These are phyloP conservation scores for Latheticus oryzae DNA, from an alignment of 2,888 invertebrate genomes.

Conservation along the genomic window DNA sequence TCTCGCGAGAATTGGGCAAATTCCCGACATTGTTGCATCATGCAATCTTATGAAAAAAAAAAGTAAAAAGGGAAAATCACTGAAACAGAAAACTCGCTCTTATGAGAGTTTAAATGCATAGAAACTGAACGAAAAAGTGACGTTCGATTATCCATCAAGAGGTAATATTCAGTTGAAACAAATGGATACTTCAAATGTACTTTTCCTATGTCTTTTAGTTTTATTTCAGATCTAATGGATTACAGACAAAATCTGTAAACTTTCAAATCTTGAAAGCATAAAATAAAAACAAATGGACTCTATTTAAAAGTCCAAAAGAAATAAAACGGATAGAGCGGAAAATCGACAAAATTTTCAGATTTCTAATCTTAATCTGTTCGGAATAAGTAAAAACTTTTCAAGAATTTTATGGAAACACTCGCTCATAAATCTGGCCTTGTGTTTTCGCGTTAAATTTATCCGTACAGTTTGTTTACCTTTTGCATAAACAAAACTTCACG, in stretches of 20 bases:
- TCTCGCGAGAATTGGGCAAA: background rate
- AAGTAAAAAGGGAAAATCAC: no score
- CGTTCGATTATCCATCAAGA: background rate
- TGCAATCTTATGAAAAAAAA: background rate
- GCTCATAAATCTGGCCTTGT: no score
- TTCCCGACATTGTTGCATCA: background rate
- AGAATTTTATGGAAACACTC: no score
- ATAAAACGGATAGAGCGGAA: constrained; percentile 1
- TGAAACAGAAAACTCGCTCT: background rate
- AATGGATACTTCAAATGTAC: background rate
- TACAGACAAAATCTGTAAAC: constrained; percentile 2
- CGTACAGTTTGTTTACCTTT: constrained; percentile 40
- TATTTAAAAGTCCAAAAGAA: constrained; percentile 9
- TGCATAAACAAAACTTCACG: constrained; percentile 44
- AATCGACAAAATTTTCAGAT: constrained; percentile 5
- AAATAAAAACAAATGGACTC: constrained; percentile 13
- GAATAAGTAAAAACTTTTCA: no score
- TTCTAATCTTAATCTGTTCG: no score
- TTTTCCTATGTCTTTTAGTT: no score
- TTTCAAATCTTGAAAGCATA: constrained; percentile 1
- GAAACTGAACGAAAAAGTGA: no score
- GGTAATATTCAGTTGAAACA: constrained; percentile 2
- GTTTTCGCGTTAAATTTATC: no score
- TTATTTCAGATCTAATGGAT: constrained; percentile 5
- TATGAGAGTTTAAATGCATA: background rate